Conservation (phyloP, 2,797 vertebrate species). For the Cyprinella venusta region DNA sequence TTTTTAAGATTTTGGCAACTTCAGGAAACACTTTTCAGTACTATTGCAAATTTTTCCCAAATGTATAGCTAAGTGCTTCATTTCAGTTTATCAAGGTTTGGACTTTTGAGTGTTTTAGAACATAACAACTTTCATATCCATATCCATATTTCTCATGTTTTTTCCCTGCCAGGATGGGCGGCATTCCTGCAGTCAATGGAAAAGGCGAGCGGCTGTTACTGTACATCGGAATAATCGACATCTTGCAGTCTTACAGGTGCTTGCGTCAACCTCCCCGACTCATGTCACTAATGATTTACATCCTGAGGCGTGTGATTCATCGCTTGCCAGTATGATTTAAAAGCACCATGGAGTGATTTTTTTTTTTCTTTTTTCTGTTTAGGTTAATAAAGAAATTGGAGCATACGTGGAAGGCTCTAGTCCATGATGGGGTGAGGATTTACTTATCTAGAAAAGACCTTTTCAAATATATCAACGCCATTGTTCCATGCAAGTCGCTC, state of each 20-base stretch:
- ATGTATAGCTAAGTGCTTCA: not conserved
- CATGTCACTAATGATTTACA: not conserved
- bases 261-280: not conserved
- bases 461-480: not conserved
- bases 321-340: not conserved
- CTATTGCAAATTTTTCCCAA: not conserved
- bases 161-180: constrained; percentile 88
- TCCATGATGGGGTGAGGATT: constrained; percentile 92
- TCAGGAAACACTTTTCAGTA: not conserved
- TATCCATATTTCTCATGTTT: not conserved
- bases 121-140: not conserved
- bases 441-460: not conserved
- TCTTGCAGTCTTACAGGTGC: constrained; percentile 96
- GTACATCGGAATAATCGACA: constrained; percentile 95
- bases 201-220: constrained; percentile 93
- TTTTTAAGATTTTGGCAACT: not conserved
- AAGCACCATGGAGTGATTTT: not conserved
- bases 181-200: constrained; percentile 93
- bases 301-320: not conserved
- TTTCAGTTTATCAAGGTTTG: not conserved
- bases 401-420: constrained; percentile 98
- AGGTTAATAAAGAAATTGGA: constrained; percentile 99
- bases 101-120: constrained; percentile 1
- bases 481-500: not conserved
- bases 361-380: constrained; percentile 49